Evolutionary conservation across 2,113 vertebrate species (phyloP), one percentile per base, ranked within the genome.

Genomic region (Proteles cristata): DNA sequence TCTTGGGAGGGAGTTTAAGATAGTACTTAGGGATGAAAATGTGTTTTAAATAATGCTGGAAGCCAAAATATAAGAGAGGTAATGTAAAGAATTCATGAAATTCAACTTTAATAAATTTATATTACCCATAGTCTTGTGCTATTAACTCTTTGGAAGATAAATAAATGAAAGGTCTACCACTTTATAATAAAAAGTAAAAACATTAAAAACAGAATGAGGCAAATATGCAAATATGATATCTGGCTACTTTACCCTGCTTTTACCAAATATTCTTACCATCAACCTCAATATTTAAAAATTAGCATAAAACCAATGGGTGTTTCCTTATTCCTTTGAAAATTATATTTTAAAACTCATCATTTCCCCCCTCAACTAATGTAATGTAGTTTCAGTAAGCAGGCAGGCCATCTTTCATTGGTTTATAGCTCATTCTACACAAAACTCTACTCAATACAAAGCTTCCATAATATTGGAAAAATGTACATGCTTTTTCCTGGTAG

Each of bases 281-380:
- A 84, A 97, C n/a, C 55, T 96, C 53, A 3, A 63, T 92, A 98
- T 97, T 97, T 98, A 85, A 92, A 97, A 84, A 39, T 9, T 33
- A 89, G 8, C 12, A 89, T 88, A 93, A 97, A 91, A 19, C 48
- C 97, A 97, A 96, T 79, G 88, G 66, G 80, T 83, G 43, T 23
- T 96, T 96, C 39, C 7, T 73, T 87, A 96, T 95, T 96, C 48
- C 93, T 88, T 96, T 33, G 2, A 91, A 97, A 98, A 98, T 97
- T 35, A 35, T 1, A 7, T 96, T 61, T 97, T 7, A 21, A 94
- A 98, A 94, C 63, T 68, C 31, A 25, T 97, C 63, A 95, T 50
- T 88, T 83, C 91, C 53, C 58, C 63, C 85, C 66, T 89, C 80
- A 96, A 61, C n/a, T 97, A 69, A 90, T 88, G 7, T 93, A 85